Percentiles rank a stretch among this genome's conserved stretches.
Conservation (phyloP, 2,113 vertebrate genomes). For the Lepus americanus region DNA sequence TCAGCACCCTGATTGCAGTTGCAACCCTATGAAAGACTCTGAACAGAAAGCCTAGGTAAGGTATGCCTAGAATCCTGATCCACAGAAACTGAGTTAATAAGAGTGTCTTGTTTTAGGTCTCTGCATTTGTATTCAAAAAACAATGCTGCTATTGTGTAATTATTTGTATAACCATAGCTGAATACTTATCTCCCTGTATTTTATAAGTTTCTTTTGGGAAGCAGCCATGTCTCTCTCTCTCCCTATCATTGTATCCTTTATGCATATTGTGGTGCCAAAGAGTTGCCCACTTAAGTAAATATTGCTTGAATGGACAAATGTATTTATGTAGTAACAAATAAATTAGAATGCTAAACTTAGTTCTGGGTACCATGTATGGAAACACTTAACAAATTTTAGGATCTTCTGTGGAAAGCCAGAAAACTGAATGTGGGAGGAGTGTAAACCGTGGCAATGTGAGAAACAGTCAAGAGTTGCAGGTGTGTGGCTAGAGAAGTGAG, state of each 20-base stretch:
- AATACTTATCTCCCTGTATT: neutral
- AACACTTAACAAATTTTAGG: neutral
- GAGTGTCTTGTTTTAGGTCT: neutral
- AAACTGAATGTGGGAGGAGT: neutral
- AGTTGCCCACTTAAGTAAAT: neutral
- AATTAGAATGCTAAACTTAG: neutral
- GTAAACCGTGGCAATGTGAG: neutral
- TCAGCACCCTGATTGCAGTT: neutral
- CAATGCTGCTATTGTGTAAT: conserved; percentile 11
- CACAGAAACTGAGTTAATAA: neutral
- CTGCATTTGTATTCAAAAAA: conserved; percentile 16
- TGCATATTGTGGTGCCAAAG: neutral
- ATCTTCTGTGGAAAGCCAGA: neutral
- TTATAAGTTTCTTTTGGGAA: neutral
- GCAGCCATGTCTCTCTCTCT: neutral
- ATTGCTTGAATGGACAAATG: conserved; percentile 10
- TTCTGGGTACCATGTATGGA: neutral
- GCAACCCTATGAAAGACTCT: neutral
- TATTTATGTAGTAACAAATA: neutral
- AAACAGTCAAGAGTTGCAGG: neutral
- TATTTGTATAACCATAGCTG: neutral
- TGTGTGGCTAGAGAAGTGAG: neutral
- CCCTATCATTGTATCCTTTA: neutral
- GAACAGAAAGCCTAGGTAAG: neutral
- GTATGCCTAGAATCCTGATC: neutral